These are phyloP conservation scores for Cosmia pyralina DNA, from an alignment of 2,888 invertebrate species.

Conservation along the genomic window DNA sequence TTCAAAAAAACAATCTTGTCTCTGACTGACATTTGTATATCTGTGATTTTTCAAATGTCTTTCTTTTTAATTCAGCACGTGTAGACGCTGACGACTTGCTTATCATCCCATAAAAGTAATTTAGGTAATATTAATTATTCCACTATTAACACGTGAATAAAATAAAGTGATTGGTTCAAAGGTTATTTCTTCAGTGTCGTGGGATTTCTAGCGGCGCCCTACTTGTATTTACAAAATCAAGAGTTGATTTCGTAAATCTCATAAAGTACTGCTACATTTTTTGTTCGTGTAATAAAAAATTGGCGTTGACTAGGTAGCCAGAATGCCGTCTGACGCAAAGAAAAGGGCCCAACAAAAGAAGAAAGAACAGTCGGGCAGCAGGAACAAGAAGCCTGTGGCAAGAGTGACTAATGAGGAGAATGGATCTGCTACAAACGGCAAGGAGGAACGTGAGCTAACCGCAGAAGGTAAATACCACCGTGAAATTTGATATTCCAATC, in stretches of 20 bases:
- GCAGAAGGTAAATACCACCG: conserved; percentile 91
- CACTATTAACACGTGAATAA: conserved; percentile 37
- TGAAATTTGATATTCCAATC: conserved; percentile 54
- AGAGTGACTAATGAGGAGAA: conserved; percentile 90
- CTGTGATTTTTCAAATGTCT: conserved; percentile 72
- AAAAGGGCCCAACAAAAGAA: conserved; percentile 99
- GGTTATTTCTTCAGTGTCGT: conserved; percentile 20
- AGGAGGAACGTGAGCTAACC: conserved; percentile 91
- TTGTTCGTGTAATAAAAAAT: conserved; percentile 64
- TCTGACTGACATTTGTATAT: conserved; percentile 54
- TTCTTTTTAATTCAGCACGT: conserved; percentile 88
- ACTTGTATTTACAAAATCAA: conserved; percentile 24
- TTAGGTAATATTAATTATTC: conserved; percentile 72
- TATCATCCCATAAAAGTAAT: conserved; percentile 76
- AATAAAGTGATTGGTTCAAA: conserved; percentile 46
- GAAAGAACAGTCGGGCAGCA: conserved; percentile 97
- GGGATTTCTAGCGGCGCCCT: background rate
- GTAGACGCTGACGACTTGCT: conserved; percentile 86
- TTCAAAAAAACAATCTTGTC: conserved; percentile 35
- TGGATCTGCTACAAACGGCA: conserved; percentile 86
- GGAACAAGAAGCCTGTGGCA: conserved; percentile 90
- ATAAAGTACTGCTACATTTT: conserved; percentile 35
- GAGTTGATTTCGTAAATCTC: conserved; percentile 1
- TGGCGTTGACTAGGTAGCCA: conserved; percentile 70
- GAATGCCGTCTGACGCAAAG: conserved; percentile 99